Percentiles rank a stretch among this genome's conserved stretches.
Conservation (phyloP, 2,113 vertebrate genomes). For the Pimephales promelas region DNA sequence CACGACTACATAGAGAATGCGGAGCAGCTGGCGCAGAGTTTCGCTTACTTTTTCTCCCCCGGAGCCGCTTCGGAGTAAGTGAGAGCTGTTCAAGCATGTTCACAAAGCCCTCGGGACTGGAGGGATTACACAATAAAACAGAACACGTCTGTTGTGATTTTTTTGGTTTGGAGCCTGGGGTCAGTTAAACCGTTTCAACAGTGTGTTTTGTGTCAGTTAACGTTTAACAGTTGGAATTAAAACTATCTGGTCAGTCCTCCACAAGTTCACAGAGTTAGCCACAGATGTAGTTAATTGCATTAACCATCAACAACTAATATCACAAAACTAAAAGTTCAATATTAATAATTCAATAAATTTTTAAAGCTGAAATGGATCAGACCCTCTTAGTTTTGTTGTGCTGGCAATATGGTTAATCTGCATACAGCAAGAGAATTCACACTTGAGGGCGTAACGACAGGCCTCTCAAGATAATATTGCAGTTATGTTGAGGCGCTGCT, state of each 20-base stretch:
- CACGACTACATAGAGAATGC: conserved; percentile 77
- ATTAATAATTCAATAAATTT: not conserved
- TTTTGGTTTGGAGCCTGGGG: not conserved
- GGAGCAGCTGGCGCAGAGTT: conserved; percentile 80
- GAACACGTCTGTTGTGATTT: not conserved
- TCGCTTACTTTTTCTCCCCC: conserved; percentile 82
- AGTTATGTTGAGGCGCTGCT: conserved; percentile 3
- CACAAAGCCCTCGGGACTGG: not conserved
- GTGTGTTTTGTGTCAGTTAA: not conserved
- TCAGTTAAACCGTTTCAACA: not conserved
- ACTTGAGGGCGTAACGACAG: not conserved
- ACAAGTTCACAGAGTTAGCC: not conserved
- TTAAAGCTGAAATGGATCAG: not conserved
- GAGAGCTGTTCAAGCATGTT: not conserved
- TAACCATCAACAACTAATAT: not conserved
- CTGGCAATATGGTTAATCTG: not conserved
- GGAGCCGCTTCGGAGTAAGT: conserved; percentile 85
- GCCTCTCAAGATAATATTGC: conserved; percentile 20
- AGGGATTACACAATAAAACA: not conserved
- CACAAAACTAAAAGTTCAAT: not conserved
- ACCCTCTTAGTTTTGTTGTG: not conserved
- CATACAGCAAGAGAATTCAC: conserved; percentile 9
- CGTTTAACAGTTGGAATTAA: not conserved
- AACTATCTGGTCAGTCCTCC: not conserved
- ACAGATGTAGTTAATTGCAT: not conserved